phyloP scores from a whole-genome alignment of 2,888 invertebrate genomes.

The Trachelus iudaicus region DNA sequence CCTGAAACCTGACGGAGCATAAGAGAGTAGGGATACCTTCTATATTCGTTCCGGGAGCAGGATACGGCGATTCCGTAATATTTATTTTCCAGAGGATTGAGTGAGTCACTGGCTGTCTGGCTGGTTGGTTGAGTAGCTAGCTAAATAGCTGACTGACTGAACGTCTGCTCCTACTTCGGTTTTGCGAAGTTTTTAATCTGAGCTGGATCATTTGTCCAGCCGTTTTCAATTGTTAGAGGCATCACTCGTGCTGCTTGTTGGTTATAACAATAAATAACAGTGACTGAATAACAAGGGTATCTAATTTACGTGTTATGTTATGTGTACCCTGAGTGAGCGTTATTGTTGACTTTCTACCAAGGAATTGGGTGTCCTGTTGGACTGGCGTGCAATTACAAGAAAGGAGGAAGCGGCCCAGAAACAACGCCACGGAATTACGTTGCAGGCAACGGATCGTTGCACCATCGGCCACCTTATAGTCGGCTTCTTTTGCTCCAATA shows the following conservation, averaged over 20 bases:
- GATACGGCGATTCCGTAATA: constrained; percentile 54
- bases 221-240: not conserved
- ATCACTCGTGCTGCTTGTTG: not conserved
- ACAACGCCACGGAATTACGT: constrained; percentile 21
- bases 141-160: not conserved
- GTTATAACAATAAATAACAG: not conserved
- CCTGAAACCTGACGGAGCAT: not conserved
- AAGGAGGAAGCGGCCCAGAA: constrained; percentile 29
- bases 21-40: constrained; percentile 4
- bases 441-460: not conserved
- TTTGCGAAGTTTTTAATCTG: not conserved
- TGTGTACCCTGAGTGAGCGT: not conserved
- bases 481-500: not conserved
- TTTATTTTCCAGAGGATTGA: constrained; percentile 47
- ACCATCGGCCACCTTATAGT: not conserved
- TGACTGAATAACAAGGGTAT: not conserved
- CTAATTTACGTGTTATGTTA: not conserved
- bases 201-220: not conserved
- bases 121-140: not conserved
- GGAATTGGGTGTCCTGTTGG: constrained; percentile 4
- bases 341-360: constrained; percentile 32
- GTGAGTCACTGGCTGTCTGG: constrained; percentile 55
- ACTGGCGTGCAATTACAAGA: constrained; percentile 19
- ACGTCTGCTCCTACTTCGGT: not conserved
- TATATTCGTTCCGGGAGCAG: constrained; percentile 25